Evolutionary conservation across 2,888 invertebrate species (phyloP).

Genomic region (Tryphoninae sp.): DNA sequence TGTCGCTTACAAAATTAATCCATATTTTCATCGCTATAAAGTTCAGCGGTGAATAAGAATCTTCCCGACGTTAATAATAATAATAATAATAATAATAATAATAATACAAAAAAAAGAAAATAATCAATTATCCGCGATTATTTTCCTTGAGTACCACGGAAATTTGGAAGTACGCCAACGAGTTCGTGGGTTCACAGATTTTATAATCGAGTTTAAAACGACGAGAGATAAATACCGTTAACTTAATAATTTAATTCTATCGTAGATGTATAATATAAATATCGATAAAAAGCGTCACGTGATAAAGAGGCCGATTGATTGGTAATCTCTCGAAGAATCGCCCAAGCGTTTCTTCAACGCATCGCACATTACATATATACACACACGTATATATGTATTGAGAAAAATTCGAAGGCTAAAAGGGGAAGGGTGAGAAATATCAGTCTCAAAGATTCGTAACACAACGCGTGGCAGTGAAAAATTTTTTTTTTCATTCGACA

Average conservation of each 20-base stretch:
- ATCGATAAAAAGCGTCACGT: conserved; percentile 25
- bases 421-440: conserved; percentile 36
- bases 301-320: conserved; percentile 36
- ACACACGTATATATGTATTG: background rate
- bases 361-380: background rate
- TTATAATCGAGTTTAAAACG: background rate
- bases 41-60: background rate
- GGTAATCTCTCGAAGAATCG: background rate
- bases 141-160: background rate
- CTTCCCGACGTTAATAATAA: background rate
- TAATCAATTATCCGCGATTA: background rate
- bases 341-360: background rate
- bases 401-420: conserved; percentile 34
- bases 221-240: background rate
- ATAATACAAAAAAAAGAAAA: background rate
- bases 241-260: conserved; percentile 8
- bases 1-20: background rate
- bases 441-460: conserved; percentile 65
- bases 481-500: conserved; percentile 28
- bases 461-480: conserved; percentile 61
- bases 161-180: conserved; percentile 24
- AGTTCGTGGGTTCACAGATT: conserved; percentile 42
- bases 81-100: background rate
- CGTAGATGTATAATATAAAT: conserved; percentile 33
- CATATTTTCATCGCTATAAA: background rate